These are phyloP conservation scores for Aporophyla lueneburgensis DNA, from an alignment of 2,888 invertebrate species.

Conservation along the genomic window DNA sequence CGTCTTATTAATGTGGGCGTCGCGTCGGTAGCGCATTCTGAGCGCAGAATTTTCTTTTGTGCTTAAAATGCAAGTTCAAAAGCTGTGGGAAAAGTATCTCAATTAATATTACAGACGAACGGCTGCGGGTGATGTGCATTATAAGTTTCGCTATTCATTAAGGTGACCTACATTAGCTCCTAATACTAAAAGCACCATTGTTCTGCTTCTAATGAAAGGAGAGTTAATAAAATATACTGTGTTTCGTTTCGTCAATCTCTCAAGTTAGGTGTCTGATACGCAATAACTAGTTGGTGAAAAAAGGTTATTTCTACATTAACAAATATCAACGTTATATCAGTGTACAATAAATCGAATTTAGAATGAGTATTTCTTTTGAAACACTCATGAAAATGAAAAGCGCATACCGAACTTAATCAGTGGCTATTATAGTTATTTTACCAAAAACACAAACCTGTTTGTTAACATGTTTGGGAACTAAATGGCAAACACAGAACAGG, in stretches of 20 bases:
- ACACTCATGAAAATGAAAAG: not conserved
- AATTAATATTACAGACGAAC: slow-evolving; percentile 11
- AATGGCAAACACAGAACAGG: not conserved
- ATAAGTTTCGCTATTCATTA: slow-evolving; percentile 32
- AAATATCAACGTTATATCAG: not conserved
- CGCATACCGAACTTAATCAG: not conserved
- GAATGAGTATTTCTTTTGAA: not conserved
- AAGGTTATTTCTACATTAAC: not conserved
- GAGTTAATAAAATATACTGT: slow-evolving; percentile 2
- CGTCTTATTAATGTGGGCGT: not conserved
- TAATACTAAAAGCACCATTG: slow-evolving; percentile 13
- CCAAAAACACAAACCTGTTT: not conserved
- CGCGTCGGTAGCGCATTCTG: not conserved
- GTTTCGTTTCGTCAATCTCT: not conserved
- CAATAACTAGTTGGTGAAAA: not conserved
- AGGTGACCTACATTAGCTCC: slow-evolving; percentile 21
- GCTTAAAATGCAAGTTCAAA: not conserved
- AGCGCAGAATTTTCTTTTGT: not conserved
- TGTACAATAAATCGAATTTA: not conserved
- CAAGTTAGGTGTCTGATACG: not conserved
- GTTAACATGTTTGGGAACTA: not conserved
- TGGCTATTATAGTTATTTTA: not conserved
- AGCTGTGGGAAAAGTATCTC: not conserved
- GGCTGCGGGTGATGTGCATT: not conserved
- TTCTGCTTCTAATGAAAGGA: slow-evolving; percentile 29